Base-by-base conservation (phyloP, 2,888 invertebrate species). In the Caenorhabditis sinica region DNA sequence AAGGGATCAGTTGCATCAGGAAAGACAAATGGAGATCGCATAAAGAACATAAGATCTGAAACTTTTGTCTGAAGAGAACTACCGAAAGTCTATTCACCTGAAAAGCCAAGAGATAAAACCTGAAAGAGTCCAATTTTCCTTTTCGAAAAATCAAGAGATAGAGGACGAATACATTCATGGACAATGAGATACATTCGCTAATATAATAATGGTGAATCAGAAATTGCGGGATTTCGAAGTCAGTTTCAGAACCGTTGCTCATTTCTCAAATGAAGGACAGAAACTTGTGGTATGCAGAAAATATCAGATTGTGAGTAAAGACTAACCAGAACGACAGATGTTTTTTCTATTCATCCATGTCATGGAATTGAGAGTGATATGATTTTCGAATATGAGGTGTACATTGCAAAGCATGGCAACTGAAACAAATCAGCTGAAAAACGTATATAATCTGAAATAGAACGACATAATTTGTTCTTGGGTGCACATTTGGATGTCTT, bases 51-150 rank as follows among this genome's bases (percentile, higher is more conserved):
- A 51, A 23, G 1, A 74, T 28, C 81, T 81, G 51, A 20, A 80
- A 63, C 11, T 36, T 20, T 20, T 15, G 13, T 30, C 1, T 58
- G 13, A n/a, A 15, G 17, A 58, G 15, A 30, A 58, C 3, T 43
- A 63, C 23, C 17, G 11, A n/a, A 4, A 25, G 23, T 49, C 5
- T 5, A 45, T n/a, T 61, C 15, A 68, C 81, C 43, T 81, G 81
- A 28, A 61, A 81, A 58, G 40, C 33, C n/a, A 81, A 43, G 61
- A 81, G 25, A 30, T 74, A 81, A 51, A 28, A 81, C 15, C 49
- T 36, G 45, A 74, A 81, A 9, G 63, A 43, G 6, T 74, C 73
- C 9, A 74, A 45, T 30, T 69, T 74, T 17, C 68, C 63, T 20
- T 30, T 74, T 5, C 33, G 63, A 36, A 68, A 69, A 0, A 74